phyloP scores from a whole-genome alignment of 2,888 invertebrate species.

The Caenorhabditis angaria region DNA sequence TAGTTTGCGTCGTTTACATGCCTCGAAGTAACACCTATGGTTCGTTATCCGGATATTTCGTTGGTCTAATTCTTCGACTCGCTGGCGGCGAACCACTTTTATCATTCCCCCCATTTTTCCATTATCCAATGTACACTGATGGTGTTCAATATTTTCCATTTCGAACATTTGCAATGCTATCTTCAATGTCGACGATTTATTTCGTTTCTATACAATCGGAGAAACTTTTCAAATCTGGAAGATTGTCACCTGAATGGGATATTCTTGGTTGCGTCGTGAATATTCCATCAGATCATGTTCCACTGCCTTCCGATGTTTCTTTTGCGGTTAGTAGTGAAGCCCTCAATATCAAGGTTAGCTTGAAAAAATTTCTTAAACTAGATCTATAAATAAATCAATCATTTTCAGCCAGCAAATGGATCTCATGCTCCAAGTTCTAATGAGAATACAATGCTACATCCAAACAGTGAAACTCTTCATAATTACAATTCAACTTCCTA shows the following conservation, averaged over 20 bases:
- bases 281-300: conserved; percentile 65
- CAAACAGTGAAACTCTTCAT: conserved; percentile 27
- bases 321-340: conserved; percentile 53
- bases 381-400: no score
- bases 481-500: conserved; percentile 29
- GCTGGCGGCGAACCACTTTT: conserved; percentile 88
- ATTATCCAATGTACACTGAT: conserved; percentile 81
- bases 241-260: conserved; percentile 65
- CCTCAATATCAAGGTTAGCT: conserved; percentile 50
- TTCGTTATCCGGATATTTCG: conserved; percentile 78
- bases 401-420: conserved; percentile 35
- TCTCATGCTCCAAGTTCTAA: conserved; percentile 31
- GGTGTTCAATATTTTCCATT: conserved; percentile 89
- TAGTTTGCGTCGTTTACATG: conserved; percentile 96
- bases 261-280: conserved; percentile 70
- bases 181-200: conserved; percentile 84
- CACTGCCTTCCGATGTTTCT: conserved; percentile 55
- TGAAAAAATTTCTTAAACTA: no score
- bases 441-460: conserved; percentile 36
- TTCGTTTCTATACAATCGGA: conserved; percentile 73
- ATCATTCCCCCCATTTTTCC: conserved; percentile 84
- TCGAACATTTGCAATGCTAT: conserved; percentile 90
- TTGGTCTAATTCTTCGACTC: conserved; percentile 78
- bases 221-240: conserved; percentile 61
- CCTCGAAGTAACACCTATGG: conserved; percentile 96